Percentiles rank a stretch among this genome's conserved stretches.
Evolutionary conservation across 1,140 invertebrate genomes (phyloP).

Genomic region (Calliphora vicina): DNA sequence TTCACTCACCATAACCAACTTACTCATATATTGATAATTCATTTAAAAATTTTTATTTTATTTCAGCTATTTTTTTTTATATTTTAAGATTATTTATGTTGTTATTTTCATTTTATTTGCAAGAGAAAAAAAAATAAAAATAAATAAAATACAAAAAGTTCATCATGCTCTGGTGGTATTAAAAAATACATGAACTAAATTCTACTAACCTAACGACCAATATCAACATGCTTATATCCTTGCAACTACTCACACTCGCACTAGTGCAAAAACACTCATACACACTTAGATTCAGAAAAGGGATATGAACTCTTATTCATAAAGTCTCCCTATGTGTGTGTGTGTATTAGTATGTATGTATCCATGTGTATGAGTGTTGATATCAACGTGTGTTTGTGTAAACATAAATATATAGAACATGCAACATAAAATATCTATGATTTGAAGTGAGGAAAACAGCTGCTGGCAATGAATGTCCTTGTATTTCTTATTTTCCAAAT

Average conservation of each 20-base stretch:
- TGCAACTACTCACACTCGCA: neutral
- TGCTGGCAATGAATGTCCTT: constrained; percentile 33
- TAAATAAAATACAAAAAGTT: neutral
- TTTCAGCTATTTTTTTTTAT: neutral
- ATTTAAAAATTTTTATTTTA: neutral
- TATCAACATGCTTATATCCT: neutral
- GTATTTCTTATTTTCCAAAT: neutral
- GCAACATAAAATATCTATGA: constrained; percentile 16
- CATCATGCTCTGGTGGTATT: neutral
- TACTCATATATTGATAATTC: neutral
- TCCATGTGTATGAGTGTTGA: neutral
- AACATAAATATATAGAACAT: constrained; percentile 7
- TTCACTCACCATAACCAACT: neutral
- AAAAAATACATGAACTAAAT: neutral
- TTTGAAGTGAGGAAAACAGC: constrained; percentile 33
- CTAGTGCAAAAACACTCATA: too few relatives aligned
- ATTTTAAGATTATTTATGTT: neutral
- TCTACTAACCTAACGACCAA: constrained; percentile 15
- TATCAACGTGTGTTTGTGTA: neutral
- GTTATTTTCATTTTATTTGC: neutral
- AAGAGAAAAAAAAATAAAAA: neutral
- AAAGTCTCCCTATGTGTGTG: too few relatives aligned
- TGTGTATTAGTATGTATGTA: neutral
- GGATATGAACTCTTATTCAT: too few relatives aligned
- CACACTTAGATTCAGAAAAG: too few relatives aligned